These are phyloP conservation scores for Agapornis canus DNA, from an alignment of 2,797 vertebrate genomes.

Conservation along the genomic window DNA sequence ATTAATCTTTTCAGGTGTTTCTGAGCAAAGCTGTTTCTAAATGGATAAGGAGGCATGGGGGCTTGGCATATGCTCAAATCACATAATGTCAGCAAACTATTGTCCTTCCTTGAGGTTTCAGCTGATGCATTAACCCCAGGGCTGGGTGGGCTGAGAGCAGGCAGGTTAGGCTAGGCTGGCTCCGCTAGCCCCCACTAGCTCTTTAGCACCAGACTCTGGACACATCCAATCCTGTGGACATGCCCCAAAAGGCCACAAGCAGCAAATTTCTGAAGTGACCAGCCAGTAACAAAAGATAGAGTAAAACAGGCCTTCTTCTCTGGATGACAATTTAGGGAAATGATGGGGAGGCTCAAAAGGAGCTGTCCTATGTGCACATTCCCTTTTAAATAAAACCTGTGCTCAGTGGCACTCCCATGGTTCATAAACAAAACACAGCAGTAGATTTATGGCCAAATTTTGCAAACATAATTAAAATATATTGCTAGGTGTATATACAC, in stretches of 20 bases:
- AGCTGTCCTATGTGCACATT: background rate
- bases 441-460: background rate
- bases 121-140: background rate
- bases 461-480: constrained; percentile 15
- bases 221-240: background rate
- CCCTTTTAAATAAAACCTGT: background rate
- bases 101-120: background rate
- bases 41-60: background rate
- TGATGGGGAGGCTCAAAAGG: background rate
- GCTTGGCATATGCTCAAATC: background rate
- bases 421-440: background rate
- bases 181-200: fast-evolving
- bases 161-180: background rate
- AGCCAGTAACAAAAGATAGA: background rate
- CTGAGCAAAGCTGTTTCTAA: constrained; percentile 32
- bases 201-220: background rate
- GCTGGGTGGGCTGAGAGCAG: background rate
- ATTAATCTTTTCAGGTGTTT: background rate
- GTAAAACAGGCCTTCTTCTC: background rate
- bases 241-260: background rate
- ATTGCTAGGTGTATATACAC: background rate
- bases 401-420: background rate
- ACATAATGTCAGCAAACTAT: background rate
- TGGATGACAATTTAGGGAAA: background rate
- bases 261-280: background rate